Evolutionary conservation across 2,797 vertebrate genomes (phyloP).

Genomic region (Rhyacichthys aspro): DNA sequence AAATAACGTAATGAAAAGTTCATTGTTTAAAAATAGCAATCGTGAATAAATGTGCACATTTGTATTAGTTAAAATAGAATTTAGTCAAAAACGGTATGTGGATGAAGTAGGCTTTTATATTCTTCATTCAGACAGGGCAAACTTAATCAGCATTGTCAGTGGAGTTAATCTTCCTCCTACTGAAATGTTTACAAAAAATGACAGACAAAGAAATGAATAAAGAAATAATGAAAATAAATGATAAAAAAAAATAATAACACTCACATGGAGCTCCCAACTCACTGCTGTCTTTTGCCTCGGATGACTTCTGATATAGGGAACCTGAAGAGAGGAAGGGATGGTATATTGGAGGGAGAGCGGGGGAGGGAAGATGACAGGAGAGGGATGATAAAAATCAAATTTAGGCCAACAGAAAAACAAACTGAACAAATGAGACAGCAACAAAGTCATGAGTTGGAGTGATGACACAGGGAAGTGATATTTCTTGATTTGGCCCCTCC

Average conservation of each 20-base stretch:
- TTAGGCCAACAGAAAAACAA: conserved; percentile 80
- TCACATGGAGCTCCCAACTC: conserved; percentile 99
- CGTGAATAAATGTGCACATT: too few relatives aligned
- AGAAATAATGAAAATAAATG: conserved; percentile 63
- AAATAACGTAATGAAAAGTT: too few relatives aligned
- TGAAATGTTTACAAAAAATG: conserved; percentile 13
- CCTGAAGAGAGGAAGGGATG: conserved; percentile 81
- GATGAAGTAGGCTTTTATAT: too few relatives aligned
- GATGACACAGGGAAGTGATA: conserved; percentile 75
- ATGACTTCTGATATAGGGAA: conserved; percentile 98
- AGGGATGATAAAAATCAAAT: conserved; percentile 79
- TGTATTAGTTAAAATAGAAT: too few relatives aligned
- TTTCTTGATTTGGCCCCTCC: conserved; percentile 76
- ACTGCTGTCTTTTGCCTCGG: conserved; percentile 94
- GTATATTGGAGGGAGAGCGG: conserved; percentile 77
- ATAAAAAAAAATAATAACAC: conserved; percentile 84
- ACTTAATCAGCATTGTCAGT: too few relatives aligned
- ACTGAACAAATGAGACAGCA: conserved; percentile 82
- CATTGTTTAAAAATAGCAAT: too few relatives aligned
- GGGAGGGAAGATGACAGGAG: conserved; percentile 50
- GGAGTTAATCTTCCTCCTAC: too few relatives aligned
- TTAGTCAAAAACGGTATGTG: too few relatives aligned
- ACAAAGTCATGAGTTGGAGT: conserved; percentile 82
- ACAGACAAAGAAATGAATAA: conserved; percentile 28
- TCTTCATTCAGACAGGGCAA: too few relatives aligned